These are phyloP conservation scores for Drosophila obscura DNA, from an alignment of 1,140 invertebrate species.

Conservation along the genomic window DNA sequence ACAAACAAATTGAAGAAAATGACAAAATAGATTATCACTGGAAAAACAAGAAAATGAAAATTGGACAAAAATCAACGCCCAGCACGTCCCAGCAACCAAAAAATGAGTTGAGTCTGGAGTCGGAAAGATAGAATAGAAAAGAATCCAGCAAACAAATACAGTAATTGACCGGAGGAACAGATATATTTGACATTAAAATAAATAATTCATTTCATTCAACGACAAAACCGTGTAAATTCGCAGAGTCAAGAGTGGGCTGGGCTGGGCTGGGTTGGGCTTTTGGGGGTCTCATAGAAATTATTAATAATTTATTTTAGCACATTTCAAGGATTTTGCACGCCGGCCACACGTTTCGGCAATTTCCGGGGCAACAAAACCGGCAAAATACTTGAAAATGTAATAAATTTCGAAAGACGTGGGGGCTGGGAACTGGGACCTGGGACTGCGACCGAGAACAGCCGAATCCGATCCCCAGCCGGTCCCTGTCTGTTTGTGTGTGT, in stretches of 20 bases:
- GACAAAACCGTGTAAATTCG: constrained; percentile 55
- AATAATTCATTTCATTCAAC: constrained; percentile 71
- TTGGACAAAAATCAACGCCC: constrained; percentile 19
- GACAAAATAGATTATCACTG: constrained; percentile 66
- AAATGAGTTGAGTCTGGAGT: constrained; percentile 37
- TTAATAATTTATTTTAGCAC: constrained; percentile 80
- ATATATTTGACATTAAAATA: constrained; percentile 71
- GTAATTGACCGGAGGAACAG: constrained; percentile 44
- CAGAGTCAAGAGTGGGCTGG: constrained; percentile 33
- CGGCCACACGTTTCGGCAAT: constrained; percentile 77
- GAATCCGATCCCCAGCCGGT: no score
- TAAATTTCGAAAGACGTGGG: constrained; percentile 66
- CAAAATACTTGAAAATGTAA: constrained; percentile 79
- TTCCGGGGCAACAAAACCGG: constrained; percentile 74
- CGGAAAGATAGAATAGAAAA: no score
- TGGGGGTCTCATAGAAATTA: constrained; percentile 62
- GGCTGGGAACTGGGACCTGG: constrained; percentile 21
- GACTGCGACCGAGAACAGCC: no score
- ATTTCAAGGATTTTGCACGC: constrained; percentile 70
- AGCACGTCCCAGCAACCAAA: constrained; percentile 18
- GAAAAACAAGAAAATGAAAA: constrained; percentile 43
- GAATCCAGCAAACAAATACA: constrained; percentile 13
- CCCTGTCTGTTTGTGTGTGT: constrained; percentile 38
- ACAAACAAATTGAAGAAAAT: constrained; percentile 61
- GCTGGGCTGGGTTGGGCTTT: neutral